Base-by-base conservation (phyloP, 2,797 vertebrate species). In the Phylloscopus collybita region DNA sequence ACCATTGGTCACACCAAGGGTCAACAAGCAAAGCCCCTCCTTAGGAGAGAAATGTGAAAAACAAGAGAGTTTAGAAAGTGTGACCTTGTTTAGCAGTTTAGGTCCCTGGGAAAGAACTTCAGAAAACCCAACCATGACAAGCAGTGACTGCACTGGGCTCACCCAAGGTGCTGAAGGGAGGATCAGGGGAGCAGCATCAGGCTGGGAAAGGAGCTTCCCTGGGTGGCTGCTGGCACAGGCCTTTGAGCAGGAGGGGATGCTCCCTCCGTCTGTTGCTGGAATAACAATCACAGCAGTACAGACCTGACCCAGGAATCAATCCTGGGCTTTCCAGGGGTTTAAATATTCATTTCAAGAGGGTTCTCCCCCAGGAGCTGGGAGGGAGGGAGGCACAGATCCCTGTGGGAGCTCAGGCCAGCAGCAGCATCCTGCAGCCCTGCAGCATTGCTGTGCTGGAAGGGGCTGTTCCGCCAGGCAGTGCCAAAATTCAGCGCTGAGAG, bases 261-360 rank as follows among this genome's bases (percentile, higher is more conserved):
- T 84, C 57, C 29, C 44, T 49, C 49, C 29, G 5, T 45, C 71
- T 82, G 60, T 3, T 51, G n/a, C 86, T 73, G 84, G 38, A 59
- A 16, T 19, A 51, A 16, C 51, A 11, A 5, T 4, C 11, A 2
- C 2, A 4, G 3, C 29, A 47, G 11, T 2, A 1, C 80, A n/a
- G 56, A 26, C 30, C 59, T 40, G 47, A 30, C 22, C 56, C 11
- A 0, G 21, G 44, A n/a, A 76, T 60, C 59, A 25, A 0, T 47
- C 40, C 1, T 16, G 67, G 23, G 27, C 76, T 84, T 54, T 69
- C 73, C 57, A 34, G 82, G 30, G 44, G 25, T 30, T 90, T n/a
- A 21, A 88, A 65, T 64, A 23, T 47, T 82, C 21, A 16, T 47
- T 18, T 56, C 44, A 38, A 56, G 79, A 78, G 79, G 4, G 1